Conservation (phyloP, 2,888 invertebrate species). For the Sycophila texana region DNA sequence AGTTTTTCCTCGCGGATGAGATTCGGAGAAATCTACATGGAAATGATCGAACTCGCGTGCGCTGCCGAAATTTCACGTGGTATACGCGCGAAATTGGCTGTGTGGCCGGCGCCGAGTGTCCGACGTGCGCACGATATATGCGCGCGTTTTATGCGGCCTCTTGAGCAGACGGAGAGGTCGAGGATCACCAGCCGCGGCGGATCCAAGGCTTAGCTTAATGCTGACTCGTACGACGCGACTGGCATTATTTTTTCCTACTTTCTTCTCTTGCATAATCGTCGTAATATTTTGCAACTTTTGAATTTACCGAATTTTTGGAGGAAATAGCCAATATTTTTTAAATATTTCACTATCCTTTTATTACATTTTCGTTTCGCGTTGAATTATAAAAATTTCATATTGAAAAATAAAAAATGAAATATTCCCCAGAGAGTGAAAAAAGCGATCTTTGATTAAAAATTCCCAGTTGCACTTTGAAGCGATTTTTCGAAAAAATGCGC, state of each 20-base stretch:
- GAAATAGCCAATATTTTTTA: too few species aligned
- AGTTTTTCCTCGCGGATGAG: not conserved
- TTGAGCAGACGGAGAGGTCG: conserved; percentile 1
- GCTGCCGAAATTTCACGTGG: not conserved
- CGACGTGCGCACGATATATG: conserved; percentile 11
- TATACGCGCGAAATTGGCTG: not conserved
- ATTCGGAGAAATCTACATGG: conserved; percentile 66
- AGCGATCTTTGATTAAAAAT: too few species aligned
- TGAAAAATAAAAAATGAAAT: too few species aligned
- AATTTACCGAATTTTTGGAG: too few species aligned
- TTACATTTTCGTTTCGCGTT: not conserved
- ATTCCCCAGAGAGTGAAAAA: too few species aligned
- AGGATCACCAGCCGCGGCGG: not conserved
- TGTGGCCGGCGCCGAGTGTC: conserved; percentile 12
- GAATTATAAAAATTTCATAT: too few species aligned
- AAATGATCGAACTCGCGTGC: conserved; percentile 67
- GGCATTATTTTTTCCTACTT: not conserved
- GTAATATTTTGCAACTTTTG: too few species aligned
- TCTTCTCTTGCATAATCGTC: too few species aligned
- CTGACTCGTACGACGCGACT: not conserved
- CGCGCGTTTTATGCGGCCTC: conserved; percentile 27
- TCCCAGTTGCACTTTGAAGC: too few species aligned
- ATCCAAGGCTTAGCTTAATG: not conserved
- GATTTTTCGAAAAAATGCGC: too few species aligned
- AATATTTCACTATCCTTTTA: too few species aligned